Evolutionary conservation across 1,140 invertebrate species (phyloP).

Genomic region (Armadillidium nasatum): DNA sequence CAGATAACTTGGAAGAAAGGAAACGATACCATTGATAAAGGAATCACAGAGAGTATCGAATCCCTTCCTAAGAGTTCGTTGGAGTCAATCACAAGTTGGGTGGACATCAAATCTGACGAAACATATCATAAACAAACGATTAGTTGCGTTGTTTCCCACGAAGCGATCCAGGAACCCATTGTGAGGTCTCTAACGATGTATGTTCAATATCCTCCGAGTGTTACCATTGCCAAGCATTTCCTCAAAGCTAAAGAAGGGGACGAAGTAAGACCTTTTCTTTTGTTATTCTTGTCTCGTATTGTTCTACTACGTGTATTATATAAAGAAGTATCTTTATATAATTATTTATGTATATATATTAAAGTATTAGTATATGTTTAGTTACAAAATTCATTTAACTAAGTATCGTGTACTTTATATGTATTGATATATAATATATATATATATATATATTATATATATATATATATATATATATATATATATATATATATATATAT

Average conservation of each 20-base stretch:
- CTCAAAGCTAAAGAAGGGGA: constrained; percentile 41
- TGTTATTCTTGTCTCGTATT: neutral
- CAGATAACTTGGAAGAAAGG: constrained; percentile 41
- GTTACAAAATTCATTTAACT: too few species aligned
- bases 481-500: too few species aligned
- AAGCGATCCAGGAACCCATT: constrained; percentile 34
- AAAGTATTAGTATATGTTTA: too few species aligned
- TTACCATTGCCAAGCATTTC: constrained; percentile 33
- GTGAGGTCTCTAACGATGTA: constrained; percentile 33
- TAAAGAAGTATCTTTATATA: too few species aligned
- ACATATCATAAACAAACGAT: constrained; percentile 40
- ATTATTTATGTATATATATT: too few species aligned
- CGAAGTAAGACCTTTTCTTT: constrained; percentile 33
- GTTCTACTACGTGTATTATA: neutral
- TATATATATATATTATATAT: too few species aligned
- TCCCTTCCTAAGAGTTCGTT: constrained; percentile 32
- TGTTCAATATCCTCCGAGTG: constrained; percentile 41
- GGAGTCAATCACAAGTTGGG: constrained; percentile 32
- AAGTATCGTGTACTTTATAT: too few species aligned
- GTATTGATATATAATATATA: too few species aligned
- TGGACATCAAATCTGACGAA: constrained; percentile 38
- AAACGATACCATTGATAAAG: constrained; percentile 25
- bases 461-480: too few species aligned
- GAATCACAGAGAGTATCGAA: constrained; percentile 28
- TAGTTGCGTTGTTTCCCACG: constrained; percentile 34